Evolutionary conservation across 2,113 vertebrate genomes (phyloP), one percentile per base, ranked within the genome.

Genomic region (Solea senegalensis): DNA sequence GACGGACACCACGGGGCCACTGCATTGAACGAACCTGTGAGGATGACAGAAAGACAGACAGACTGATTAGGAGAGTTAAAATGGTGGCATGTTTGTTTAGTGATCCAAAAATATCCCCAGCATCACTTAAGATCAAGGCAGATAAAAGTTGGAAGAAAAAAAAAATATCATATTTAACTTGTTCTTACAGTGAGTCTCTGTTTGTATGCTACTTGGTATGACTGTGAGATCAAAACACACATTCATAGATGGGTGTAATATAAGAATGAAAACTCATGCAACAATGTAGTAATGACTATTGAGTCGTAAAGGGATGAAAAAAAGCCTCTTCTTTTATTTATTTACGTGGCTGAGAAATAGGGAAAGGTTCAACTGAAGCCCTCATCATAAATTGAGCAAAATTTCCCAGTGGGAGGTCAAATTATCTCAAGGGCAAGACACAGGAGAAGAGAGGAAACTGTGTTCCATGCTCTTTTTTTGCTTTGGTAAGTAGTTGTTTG

Each of bases 21-120:
- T 92, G 92, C 88, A 94, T 92, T 0, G 84, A 64, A 16, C 83
- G 79, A 12, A 92, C 89, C 98, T 94, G 64, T 9, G 13, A 43
- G 21, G 48, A 27, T 72, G 26, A 50, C 28, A 74, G 58, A 45
- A 46, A 4, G 52, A 9, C 39, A 28, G 8, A 15, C 34, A 63
- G 5, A 72, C 1, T 34, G 55, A 72, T 14, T 16, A 69, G 21
- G 13, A 16, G 13, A 84, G 39, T 51, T 40, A 50, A 63, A 76
- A 65, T 10, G 12, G 15, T 46, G 28, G 9, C 15, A 54, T 55
- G 3, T n/a, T 55, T 39, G 26, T 78, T 53, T 76, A 85, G 82
- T 83, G 80, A 85, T 80, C 57, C 27, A 34, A 9, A 68, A 72
- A 44, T 13, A 44, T 61, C 21, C 27, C 48, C 5, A 49, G 27